These are phyloP conservation scores for Palythoa heliodiscus DNA, from an alignment of 92 coral and sea anemone species.

Conservation along the genomic window DNA sequence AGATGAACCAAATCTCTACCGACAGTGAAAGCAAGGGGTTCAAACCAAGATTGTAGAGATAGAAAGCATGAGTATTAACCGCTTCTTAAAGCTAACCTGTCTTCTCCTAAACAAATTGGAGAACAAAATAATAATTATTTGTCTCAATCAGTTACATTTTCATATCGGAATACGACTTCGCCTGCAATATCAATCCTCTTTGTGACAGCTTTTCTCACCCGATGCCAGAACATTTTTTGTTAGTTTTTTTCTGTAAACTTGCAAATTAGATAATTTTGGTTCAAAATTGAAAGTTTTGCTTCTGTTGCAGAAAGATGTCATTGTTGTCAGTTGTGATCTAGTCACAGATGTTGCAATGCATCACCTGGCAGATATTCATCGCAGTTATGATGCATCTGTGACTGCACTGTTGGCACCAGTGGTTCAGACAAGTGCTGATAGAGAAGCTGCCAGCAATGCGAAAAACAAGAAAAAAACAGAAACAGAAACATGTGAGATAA, in stretches of 20 bases:
- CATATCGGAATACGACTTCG: too few species aligned
- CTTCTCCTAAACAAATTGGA: too few species aligned
- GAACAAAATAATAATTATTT: too few species aligned
- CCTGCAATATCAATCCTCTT: too few species aligned
- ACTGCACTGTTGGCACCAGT: constrained; percentile 85
- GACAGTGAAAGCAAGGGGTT: too few species aligned
- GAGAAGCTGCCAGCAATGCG: constrained; percentile 84
- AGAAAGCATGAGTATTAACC: too few species aligned
- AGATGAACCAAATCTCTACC: too few species aligned
- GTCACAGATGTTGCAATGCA: constrained; percentile 93
- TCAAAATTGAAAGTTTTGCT: neutral
- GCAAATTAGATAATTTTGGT: too few species aligned
- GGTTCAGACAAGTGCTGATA: constrained; percentile 87
- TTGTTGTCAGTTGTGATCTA: constrained; percentile 93
- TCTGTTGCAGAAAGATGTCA: constrained; percentile 80
- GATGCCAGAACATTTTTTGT: neutral
- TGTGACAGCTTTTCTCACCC: too few species aligned
- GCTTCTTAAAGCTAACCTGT: too few species aligned
- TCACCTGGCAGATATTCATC: constrained; percentile 95
- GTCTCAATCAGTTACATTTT: too few species aligned
- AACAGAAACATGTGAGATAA: constrained; percentile 45
- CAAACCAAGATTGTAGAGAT: too few species aligned
- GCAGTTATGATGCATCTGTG: constrained; percentile 86
- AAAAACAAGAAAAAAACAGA: constrained; percentile 77
- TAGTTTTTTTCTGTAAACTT: neutral